These are phyloP conservation scores for Idris sp. DNA, from an alignment of 1,140 invertebrate species.

Conservation along the genomic window DNA sequence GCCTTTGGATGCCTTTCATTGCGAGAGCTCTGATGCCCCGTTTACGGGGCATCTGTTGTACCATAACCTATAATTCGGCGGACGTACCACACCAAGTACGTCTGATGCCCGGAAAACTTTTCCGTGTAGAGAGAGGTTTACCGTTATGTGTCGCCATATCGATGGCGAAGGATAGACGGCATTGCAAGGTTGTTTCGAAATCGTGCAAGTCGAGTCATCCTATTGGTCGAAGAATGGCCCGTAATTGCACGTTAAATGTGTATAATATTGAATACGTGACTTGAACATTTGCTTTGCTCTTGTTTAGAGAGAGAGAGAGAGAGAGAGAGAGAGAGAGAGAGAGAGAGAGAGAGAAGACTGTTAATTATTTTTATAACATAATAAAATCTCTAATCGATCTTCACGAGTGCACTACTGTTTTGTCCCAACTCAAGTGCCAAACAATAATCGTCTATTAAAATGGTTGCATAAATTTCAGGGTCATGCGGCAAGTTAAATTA, in stretches of 20 bases:
- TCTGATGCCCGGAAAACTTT: no score
- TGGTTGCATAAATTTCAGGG: conserved; percentile 57
- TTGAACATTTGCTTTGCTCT: no score
- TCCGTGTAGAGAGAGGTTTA: conserved; percentile 34
- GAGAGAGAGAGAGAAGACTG: no score
- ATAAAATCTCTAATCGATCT: conserved; percentile 52
- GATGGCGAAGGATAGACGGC: conserved; percentile 44
- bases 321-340: no score
- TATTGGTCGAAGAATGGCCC: conserved; percentile 31
- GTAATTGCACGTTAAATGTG: conserved; percentile 49
- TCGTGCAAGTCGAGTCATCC: conserved; percentile 39
- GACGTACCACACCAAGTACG: no score
- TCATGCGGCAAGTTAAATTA: conserved; percentile 23
- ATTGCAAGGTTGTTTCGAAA: conserved; percentile 64
- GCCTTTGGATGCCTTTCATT: no score
- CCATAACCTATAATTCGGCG: no score
- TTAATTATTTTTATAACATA: no score
- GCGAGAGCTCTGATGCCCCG: no score
- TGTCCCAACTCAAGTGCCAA: conserved; percentile 37
- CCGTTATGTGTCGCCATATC: conserved; percentile 55
- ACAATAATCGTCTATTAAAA: conserved; percentile 59
- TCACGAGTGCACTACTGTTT: conserved; percentile 8
- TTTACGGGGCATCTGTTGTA: no score
- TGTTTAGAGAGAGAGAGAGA: no score
- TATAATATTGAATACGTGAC: no score